A percentile compares a stretch with the other conserved stretches of the same genome.
Evolutionary conservation across 2,888 invertebrate genomes (phyloP).

Genomic region (Leucoma salicis): DNA sequence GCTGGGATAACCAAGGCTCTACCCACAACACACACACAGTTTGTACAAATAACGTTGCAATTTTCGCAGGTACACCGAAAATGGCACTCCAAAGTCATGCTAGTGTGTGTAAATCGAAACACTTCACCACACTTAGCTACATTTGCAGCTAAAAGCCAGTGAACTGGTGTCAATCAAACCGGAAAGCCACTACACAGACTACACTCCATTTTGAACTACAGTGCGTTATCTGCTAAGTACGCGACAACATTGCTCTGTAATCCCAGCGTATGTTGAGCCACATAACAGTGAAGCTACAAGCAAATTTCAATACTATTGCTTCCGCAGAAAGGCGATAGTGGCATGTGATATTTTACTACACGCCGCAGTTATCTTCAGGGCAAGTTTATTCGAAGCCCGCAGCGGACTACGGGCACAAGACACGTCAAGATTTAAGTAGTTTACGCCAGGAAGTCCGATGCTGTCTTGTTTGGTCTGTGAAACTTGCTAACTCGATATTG

Average conservation of each 20-base stretch:
- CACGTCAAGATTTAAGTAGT: slow-evolving; percentile 77
- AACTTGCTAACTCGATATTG: slow-evolving; percentile 75
- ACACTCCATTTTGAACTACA: slow-evolving; percentile 23
- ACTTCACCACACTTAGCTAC: slow-evolving; percentile 29
- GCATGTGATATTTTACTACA: slow-evolving; percentile 19
- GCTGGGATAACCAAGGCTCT: too few relatives aligned
- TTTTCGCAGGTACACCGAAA: slow-evolving; percentile 13
- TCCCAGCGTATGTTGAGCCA: slow-evolving; percentile 23
- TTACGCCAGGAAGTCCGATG: slow-evolving; percentile 64
- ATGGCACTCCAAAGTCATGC: slow-evolving; percentile 29
- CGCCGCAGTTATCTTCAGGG: slow-evolving; percentile 22
- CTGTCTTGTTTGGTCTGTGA: slow-evolving; percentile 62
- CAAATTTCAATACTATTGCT: slow-evolving; percentile 30
- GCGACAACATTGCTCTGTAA: slow-evolving; percentile 37
- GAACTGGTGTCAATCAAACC: slow-evolving; percentile 55
- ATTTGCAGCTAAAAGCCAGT: slow-evolving; percentile 44
- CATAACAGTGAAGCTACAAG: slow-evolving; percentile 9
- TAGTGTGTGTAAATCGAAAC: slow-evolving; percentile 21
- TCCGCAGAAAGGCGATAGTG: slow-evolving; percentile 33
- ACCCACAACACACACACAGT: too few relatives aligned
- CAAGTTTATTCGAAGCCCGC: slow-evolving; percentile 45
- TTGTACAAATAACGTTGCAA: too few relatives aligned
- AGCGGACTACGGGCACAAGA: slow-evolving; percentile 41
- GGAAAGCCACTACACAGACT: slow-evolving; percentile 47
- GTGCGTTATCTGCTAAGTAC: slow-evolving; percentile 39